Evolutionary conservation across 2,797 vertebrate species (phyloP), one percentile per base, ranked within the genome.

Genomic region (Artibeus jamaicensis): DNA sequence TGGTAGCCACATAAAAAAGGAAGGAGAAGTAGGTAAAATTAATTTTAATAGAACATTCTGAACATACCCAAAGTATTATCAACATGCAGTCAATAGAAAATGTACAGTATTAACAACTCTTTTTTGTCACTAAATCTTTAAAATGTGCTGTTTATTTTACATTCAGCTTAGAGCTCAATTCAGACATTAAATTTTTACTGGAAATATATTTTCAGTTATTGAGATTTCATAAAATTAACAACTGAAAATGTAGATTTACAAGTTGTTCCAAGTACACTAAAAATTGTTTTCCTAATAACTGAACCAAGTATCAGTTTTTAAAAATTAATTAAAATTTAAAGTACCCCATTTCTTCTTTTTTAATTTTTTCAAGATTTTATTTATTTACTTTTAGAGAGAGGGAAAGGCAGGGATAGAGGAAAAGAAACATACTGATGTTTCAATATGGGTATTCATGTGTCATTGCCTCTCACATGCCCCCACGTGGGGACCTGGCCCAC

Each of bases 121-220:
- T 78, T 86, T 82, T 68, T 68, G 9, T 44, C 91, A 55, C 3
- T 3, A 55, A 78, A 37, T 78, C 53, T 91, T 96, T 73, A 90
- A 92, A 95, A 82, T 55, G 39, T 11, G 39, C 55, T 95, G 8
- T 86, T 93, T 91, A 93, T 90, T 92, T 96, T 94, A 89, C 1
- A 79, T 10, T 70, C 53, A 22, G 1, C 50, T 1, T 12, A 32
- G 78, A 83, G 83, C 59, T 96, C 74, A 37, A 68, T 85, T 86
- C 53, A 67, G 53, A 88, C 12, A 48, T 62, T 82, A 83, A 37
- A 18, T 79, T 94, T 93, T 83, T 53, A 71, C 22, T 95, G 70
- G 50, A 92, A 74, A 91, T 70, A 62, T 32, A 46, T 42, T 39
- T 83, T 76, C 37, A 2, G 32, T 86, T 90, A 89, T 76, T 83